Base-by-base conservation (phyloP, 2,113 vertebrate species). In the Centropus unirufus region DNA sequence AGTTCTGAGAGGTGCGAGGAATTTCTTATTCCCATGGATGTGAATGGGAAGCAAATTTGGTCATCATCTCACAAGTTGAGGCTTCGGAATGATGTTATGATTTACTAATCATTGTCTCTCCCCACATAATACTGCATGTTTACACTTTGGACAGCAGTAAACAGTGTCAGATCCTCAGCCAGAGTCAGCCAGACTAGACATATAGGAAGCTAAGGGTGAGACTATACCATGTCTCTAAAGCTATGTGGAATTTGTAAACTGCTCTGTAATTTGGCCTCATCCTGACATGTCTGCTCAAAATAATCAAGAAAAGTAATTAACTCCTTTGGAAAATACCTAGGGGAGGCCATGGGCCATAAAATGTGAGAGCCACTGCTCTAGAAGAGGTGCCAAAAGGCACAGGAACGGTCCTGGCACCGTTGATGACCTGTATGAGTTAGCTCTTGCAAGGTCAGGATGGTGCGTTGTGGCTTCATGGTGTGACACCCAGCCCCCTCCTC, bases 331-430 rank as follows among this genome's bases (percentile, higher is more conserved):
- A 69, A 77, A 7, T 15, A 66, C 11, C 13, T 58, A 14, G 15
- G 6, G 40, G 36, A 83, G 8, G 26, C 23, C 4, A 2, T 3
- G 11, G 67, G 59, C 36, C 23, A 34, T 29, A 22, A 47, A 36
- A 49, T 42, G 24, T 0, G 0, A 58, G 3, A 77, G 13, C 18
- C 15, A 14, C 34, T 52, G 14, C 54, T 52, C 23, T 11, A 8
- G 36, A 57, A 63, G 22, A 19, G 18, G 21, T 6, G 32, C 42
- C 27, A 22, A 49, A 54, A 47, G 21, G 51, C 3, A 4, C 64
- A 40, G 34, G 26, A 83, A 1, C 49, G 57, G 29, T 63, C 44
- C 20, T 68, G 89, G 16, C 2, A 1, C 36, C 54, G 34, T 22
- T 12, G 64, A 54, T 52, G 42, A 20, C 46, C 36, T 23, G 6